Percentiles rank a stretch among this genome's conserved stretches.
These are phyloP conservation scores for Phaonia tiefii DNA, from an alignment of 2,888 invertebrate genomes.

Conservation along the genomic window DNA sequence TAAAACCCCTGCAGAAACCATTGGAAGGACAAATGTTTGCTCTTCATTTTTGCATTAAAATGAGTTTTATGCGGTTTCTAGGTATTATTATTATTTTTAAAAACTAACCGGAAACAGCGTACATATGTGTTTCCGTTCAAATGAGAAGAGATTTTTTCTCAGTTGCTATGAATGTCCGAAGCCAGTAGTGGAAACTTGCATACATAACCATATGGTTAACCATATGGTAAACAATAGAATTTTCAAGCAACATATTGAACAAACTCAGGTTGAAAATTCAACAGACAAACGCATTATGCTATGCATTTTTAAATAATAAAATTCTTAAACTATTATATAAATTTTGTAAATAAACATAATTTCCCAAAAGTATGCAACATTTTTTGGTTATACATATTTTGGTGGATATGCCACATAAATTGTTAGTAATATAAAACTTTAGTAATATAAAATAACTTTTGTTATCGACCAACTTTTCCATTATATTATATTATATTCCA, in stretches of 20 bases:
- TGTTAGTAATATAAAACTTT: too few species aligned
- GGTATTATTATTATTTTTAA: slow-evolving; percentile 47
- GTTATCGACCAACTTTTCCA: too few species aligned
- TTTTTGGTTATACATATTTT: too few species aligned
- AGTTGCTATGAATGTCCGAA: neutral
- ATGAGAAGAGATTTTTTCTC: neutral
- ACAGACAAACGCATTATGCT: neutral
- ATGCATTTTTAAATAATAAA: too few species aligned
- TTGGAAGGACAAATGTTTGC: slow-evolving; percentile 39
- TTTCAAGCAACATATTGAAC: neutral
- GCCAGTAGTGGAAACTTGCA: slow-evolving; percentile 48
- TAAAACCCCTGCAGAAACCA: neutral
- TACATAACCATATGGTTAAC: slow-evolving; percentile 64
- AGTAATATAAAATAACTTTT: too few species aligned
- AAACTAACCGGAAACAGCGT: slow-evolving; percentile 60
- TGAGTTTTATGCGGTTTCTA: slow-evolving; percentile 65
- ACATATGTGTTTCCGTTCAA: slow-evolving; percentile 64
- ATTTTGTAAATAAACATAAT: too few species aligned
- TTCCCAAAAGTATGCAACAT: too few species aligned
- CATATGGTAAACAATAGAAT: slow-evolving; percentile 61
- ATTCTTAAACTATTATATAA: too few species aligned
- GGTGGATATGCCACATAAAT: too few species aligned
- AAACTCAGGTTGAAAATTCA: slow-evolving; percentile 7
- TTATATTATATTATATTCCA: too few species aligned
- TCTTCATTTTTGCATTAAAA: slow-evolving; percentile 60